Base-by-base conservation (phyloP, 1,140 invertebrate genomes). In the Dendrolimus kikuchii region DNA sequence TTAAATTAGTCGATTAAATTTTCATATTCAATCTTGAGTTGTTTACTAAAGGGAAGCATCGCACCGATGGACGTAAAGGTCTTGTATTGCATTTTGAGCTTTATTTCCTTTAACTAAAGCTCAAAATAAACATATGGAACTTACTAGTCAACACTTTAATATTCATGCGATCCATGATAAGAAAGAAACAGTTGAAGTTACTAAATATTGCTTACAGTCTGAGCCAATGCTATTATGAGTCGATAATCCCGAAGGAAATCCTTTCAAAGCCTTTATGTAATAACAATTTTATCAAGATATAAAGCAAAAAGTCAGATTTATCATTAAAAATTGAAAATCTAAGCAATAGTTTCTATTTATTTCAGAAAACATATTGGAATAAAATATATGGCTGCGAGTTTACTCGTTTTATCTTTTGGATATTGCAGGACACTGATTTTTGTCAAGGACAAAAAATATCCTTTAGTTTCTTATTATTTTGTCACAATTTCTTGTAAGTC, bases 1-100 rank as follows among this genome's bases (percentile, higher is more conserved):
- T 89, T 88, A 89, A 89, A 90, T 89, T 89, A 89, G 86, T 87
- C 88, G 86, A 90, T 90, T 90, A 89, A 90, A 89, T 88, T 90
- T 90, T 90, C 89, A 90, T 90, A 90, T 90, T 90, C 89, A 90
- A 90, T 90, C 88, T 89, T 89, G 87, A 88, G 85, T 89, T 90
- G 88, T 89, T 89, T 84, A 80, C 80, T 68, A 74, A 73, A 73
- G 75, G 75, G 75, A 81, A 64, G 63, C 69, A 62, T 69, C 62
- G 62, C 53, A 50, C 49, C 49, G 39, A 50, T 59, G 52, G 64
- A 47, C 56, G 49, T 36, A n/a, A 50, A 37, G 44, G 9, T 7
- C 10, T 52, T 41, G 9, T 49, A 39, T 51, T 55, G 47, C 8
- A 66, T 53, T 69, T 56, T 56, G 49, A 45, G 53, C 54, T 51